Percentiles rank a stretch among this genome's conserved stretches.
Conservation (phyloP, 2,888 invertebrate species). For the Adelphocoris suturalis region DNA sequence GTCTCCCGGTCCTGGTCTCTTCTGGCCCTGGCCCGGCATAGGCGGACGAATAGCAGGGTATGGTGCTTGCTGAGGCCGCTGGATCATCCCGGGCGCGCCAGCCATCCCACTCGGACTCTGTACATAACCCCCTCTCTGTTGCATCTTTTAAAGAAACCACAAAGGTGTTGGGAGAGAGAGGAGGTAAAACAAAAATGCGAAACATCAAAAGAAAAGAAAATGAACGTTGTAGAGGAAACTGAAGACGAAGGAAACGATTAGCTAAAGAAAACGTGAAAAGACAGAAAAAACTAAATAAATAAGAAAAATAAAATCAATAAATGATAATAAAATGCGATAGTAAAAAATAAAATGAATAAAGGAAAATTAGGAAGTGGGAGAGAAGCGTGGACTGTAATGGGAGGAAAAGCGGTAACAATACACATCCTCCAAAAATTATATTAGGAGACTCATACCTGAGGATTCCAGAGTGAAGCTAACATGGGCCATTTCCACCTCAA, state of each 20-base stretch:
- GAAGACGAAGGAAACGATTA: neutral
- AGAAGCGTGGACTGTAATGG: neutral
- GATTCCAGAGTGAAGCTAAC: too few relatives aligned
- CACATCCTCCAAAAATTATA: too few relatives aligned
- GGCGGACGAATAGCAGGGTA: conserved; percentile 82
- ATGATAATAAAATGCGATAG: neutral
- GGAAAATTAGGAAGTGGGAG: neutral
- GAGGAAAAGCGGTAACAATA: neutral
- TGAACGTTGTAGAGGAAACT: conserved; percentile 17
- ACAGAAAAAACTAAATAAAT: neutral
- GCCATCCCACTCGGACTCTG: conserved; percentile 81
- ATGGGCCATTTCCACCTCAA: too few relatives aligned
- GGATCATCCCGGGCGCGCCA: conserved; percentile 82
- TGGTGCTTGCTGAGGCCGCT: conserved; percentile 81
- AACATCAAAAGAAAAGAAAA: conserved; percentile 50
- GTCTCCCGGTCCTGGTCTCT: conserved; percentile 76
- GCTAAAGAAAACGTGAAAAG: neutral
- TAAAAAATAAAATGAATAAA: too few relatives aligned
- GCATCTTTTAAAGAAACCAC: conserved; percentile 70
- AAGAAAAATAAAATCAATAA: neutral
- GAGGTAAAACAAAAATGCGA: conserved; percentile 47
- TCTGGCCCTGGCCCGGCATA: conserved; percentile 75
- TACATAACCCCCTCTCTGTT: conserved; percentile 81
- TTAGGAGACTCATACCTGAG: too few relatives aligned
- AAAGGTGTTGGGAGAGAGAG: conserved; percentile 63